Conservation (phyloP, 2,797 vertebrate species). For the Ispidina picta region DNA sequence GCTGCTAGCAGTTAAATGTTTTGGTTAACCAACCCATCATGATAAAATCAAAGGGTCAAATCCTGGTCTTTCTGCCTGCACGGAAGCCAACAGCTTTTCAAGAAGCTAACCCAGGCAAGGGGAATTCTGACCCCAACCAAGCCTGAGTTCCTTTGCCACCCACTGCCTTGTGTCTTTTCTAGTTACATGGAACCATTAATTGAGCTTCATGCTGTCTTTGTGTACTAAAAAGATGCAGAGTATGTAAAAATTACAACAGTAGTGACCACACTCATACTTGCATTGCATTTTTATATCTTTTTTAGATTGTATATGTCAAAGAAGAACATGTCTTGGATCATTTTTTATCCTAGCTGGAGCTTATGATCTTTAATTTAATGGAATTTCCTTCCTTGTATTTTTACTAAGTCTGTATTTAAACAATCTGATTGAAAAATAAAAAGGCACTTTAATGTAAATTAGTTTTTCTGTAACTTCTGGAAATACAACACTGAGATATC, state of each 20-base stretch:
- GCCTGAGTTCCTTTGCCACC: not conserved
- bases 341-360: not conserved
- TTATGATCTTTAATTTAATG: not conserved
- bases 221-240: not conserved
- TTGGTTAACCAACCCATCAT: not conserved
- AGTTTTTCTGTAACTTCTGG: constrained; percentile 6
- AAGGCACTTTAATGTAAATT: not conserved
- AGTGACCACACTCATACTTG: not conserved
- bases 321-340: not conserved
- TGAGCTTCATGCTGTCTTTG: not conserved
- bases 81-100: not conserved
- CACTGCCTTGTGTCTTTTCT: not conserved
- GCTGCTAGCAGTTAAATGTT: constrained; percentile 49
- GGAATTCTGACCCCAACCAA: not conserved
- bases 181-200: not conserved
- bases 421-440: not conserved
- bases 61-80: not conserved
- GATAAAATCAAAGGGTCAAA: constrained; percentile 27
- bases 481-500: not conserved
- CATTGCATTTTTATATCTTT: not conserved
- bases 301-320: not conserved
- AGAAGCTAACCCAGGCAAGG: not conserved
- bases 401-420: not conserved
- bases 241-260: not conserved
- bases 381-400: not conserved